Percentiles rank a stretch among this genome's conserved stretches.
Evolutionary conservation across 2,113 vertebrate genomes (phyloP).

Genomic region (Cinclus cinclus): DNA sequence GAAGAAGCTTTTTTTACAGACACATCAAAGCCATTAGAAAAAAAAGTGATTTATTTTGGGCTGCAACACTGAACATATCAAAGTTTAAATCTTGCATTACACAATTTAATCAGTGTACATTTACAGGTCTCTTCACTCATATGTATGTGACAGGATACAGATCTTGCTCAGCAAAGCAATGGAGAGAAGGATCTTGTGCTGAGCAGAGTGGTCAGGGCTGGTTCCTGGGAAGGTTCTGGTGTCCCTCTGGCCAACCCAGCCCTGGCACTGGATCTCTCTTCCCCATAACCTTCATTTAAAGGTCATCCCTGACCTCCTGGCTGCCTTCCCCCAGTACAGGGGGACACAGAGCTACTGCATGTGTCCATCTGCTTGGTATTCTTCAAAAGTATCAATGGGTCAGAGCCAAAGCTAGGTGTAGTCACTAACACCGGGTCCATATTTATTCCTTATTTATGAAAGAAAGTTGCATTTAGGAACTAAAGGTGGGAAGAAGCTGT

Average conservation of each 20-base stretch:
- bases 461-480: not conserved
- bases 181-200: not conserved
- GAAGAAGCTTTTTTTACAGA: not conserved
- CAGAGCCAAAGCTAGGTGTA: not conserved
- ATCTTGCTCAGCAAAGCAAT: not conserved
- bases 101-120: rapidly evolving
- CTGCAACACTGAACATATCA: not conserved
- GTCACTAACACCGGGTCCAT: rapidly evolving
- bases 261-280: not conserved
- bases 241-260: not conserved
- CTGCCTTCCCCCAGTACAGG: rapidly evolving
- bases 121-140: rapidly evolving
- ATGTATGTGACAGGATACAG: rapidly evolving
- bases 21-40: not conserved
- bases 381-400: not conserved
- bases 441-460: not conserved
- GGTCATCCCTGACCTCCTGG: not conserved
- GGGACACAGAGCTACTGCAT: not conserved
- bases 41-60: not conserved
- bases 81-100: not conserved
- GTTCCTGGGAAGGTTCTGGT: not conserved
- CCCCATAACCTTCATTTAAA: not conserved
- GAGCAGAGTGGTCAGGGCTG: not conserved
- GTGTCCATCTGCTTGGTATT: not conserved
- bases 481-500: not conserved